Evolutionary conservation across 2,888 invertebrate species (phyloP).

Genomic region (Shargacucullia verbasci): DNA sequence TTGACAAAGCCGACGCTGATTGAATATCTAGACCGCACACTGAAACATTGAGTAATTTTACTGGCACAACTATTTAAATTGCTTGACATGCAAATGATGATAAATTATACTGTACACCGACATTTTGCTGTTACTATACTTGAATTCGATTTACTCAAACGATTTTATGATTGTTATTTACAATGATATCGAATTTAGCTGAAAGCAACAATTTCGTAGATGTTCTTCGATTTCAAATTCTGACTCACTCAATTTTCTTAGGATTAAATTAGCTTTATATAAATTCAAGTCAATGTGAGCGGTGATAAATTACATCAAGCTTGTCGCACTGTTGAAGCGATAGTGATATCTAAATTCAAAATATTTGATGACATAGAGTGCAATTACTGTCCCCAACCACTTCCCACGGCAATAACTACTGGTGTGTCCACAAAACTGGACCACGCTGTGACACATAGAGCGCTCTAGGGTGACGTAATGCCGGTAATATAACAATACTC

Average conservation of each 20-base stretch:
- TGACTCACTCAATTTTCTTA: conserved; percentile 42
- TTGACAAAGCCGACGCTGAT: conserved; percentile 74
- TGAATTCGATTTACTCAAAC: conserved; percentile 49
- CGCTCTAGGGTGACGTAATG: conserved; percentile 72
- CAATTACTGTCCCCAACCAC: conserved; percentile 74
- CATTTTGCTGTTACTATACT: conserved; percentile 35
- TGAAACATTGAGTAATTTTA: conserved; percentile 56
- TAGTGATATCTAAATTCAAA: conserved; percentile 56
- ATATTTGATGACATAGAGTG: conserved; percentile 55
- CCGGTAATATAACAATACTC: conserved; percentile 73
- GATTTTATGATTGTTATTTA: conserved; percentile 42
- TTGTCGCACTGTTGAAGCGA: conserved; percentile 55
- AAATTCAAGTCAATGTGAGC: conserved; percentile 32
- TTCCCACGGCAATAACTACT: conserved; percentile 75
- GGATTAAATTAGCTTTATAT: conserved; percentile 41
- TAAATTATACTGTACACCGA: conserved; percentile 43
- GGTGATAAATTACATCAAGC: conserved; percentile 51
- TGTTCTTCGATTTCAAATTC: conserved; percentile 33
- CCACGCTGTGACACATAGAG: conserved; percentile 79
- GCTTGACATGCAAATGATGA: conserved; percentile 51
- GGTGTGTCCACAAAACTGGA: conserved; percentile 76
- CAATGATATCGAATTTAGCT: conserved; percentile 33
- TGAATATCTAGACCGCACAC: conserved; percentile 61
- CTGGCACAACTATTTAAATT: conserved; percentile 49
- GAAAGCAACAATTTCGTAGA: conserved; percentile 32